A percentile compares a stretch with the other conserved stretches of the same genome.
Conservation (phyloP, 1,140 invertebrate genomes). For the Hyposmocoma kahamanoa region DNA sequence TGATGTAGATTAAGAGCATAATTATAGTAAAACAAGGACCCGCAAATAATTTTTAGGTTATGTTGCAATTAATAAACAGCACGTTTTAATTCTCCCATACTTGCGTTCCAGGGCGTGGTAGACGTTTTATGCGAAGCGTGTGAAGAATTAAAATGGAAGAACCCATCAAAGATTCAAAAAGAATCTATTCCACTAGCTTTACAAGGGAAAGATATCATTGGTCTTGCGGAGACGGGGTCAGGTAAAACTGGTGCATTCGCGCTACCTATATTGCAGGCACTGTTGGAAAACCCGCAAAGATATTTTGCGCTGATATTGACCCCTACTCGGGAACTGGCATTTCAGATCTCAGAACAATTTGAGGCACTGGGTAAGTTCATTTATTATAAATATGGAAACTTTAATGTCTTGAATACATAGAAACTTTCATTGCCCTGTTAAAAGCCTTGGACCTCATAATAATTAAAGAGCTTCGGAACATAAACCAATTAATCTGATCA, state of each 20-base stretch:
- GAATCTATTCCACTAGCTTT: conserved; percentile 94
- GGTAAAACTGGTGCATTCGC: conserved; percentile 99
- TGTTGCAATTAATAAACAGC: neutral
- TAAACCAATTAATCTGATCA: no score
- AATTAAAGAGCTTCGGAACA: no score
- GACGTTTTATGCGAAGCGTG: conserved; percentile 95
- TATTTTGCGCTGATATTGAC: conserved; percentile 96
- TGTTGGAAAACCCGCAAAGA: conserved; percentile 93
- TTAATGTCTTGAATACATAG: no score
- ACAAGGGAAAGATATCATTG: conserved; percentile 96
- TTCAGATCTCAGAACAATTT: conserved; percentile 97
- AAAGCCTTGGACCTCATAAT: no score
- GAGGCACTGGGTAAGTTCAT: conserved; percentile 90
- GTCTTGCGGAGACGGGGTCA: conserved; percentile 97
- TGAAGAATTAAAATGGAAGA: conserved; percentile 93
- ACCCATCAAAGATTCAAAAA: conserved; percentile 94
- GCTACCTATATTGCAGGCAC: conserved; percentile 93
- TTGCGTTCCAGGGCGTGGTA: conserved; percentile 85
- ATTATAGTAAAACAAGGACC: no score
- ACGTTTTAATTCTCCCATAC: conserved; percentile 8
- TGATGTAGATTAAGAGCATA: no score
- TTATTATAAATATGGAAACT: no score
- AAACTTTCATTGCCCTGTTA: no score
- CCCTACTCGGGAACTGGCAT: conserved; percentile 97
- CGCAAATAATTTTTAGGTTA: conserved; percentile 3